phyloP scores from a whole-genome alignment of 2,113 vertebrate species.

The Chunga burmeisteri region DNA sequence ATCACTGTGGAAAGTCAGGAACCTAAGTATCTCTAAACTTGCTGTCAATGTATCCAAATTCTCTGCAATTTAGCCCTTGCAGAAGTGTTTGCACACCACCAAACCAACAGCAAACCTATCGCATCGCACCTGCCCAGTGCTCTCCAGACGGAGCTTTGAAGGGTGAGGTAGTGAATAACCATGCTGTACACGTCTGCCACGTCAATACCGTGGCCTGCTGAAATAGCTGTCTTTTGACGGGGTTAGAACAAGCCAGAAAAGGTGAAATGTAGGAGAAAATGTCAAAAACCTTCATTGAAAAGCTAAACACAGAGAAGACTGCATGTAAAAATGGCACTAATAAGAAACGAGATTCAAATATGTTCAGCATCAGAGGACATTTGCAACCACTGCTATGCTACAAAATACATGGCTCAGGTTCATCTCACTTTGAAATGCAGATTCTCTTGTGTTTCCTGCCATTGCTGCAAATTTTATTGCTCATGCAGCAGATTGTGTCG shows the following conservation, averaged over 20 bases:
- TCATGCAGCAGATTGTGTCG: not conserved
- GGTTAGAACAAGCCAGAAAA: not conserved
- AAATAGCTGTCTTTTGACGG: accelerated
- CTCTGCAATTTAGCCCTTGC: not conserved
- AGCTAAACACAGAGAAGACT: not conserved
- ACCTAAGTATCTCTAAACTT: not conserved
- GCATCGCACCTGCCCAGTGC: not conserved
- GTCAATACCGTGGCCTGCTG: accelerated
- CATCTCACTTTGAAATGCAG: not conserved
- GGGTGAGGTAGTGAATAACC: not conserved
- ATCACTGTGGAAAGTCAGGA: not conserved
- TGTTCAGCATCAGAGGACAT: not conserved
- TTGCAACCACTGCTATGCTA: not conserved
- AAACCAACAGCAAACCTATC: not conserved
- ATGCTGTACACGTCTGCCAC: accelerated
- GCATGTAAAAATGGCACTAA: not conserved
- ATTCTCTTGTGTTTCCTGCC: not conserved
- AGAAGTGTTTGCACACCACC: not conserved
- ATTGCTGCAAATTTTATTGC: not conserved
- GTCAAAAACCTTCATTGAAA: not conserved
- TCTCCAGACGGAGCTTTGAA: not conserved
- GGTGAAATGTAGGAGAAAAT: not conserved
- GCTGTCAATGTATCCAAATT: not conserved
- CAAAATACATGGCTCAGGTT: not conserved
- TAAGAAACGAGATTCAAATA: not conserved